Conservation (phyloP, 2,888 invertebrate genomes). For the Cataglyphis albicans region DNA sequence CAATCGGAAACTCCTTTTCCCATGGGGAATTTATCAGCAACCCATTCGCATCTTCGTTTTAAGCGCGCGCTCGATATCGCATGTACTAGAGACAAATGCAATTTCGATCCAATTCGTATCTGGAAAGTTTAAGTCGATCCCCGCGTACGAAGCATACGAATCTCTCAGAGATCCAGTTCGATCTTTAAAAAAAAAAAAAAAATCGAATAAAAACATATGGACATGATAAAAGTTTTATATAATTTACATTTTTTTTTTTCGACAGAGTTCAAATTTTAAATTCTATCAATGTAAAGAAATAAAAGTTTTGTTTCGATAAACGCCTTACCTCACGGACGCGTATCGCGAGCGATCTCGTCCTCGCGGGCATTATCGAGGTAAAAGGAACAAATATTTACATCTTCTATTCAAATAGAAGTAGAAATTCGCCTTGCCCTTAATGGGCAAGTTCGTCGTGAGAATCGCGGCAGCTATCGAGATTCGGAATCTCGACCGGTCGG, state of each 20-base stretch:
- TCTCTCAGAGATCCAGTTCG: neutral
- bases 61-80: constrained; percentile 20
- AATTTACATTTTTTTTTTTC: neutral
- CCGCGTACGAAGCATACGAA: neutral
- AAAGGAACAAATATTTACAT: constrained; percentile 5
- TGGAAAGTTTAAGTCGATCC: constrained; percentile 25
- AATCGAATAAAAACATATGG: neutral
- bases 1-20: constrained; percentile 62
- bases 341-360: constrained; percentile 24
- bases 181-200: neutral
- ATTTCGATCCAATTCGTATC: neutral
- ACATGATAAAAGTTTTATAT: constrained; percentile 5
- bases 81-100: constrained; percentile 18
- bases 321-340: neutral
- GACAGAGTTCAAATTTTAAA: neutral
- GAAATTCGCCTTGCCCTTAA: constrained; percentile 59
- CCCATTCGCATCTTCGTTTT: constrained; percentile 22
- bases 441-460: constrained; percentile 68
- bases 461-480: constrained; percentile 51
- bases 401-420: neutral
- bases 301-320: neutral
- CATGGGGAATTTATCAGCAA: constrained; percentile 64
- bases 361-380: constrained; percentile 28
- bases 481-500: constrained; percentile 33
- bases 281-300: neutral